A percentile compares a stretch with the other conserved stretches of the same genome.
These are phyloP conservation scores for Monochamus saltuarius DNA, from an alignment of 1,140 invertebrate species.

Conservation along the genomic window DNA sequence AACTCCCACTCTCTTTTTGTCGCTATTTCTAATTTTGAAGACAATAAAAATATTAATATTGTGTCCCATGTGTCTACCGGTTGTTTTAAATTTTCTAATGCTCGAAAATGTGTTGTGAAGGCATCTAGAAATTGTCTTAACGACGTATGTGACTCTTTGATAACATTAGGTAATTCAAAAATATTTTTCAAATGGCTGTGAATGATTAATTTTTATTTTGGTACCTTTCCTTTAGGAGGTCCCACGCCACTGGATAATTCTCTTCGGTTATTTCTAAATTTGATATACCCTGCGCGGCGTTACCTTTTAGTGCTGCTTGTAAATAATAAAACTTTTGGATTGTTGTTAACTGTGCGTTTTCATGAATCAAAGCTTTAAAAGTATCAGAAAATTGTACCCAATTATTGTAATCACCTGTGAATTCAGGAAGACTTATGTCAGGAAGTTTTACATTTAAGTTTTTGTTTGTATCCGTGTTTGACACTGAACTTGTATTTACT, in stretches of 20 bases:
- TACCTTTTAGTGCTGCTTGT: constrained; percentile 11
- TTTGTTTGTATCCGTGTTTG: too few relatives aligned
- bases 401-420: neutral
- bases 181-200: constrained; percentile 20
- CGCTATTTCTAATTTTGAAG: constrained; percentile 11
- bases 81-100: constrained; percentile 12
- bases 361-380: constrained; percentile 17
- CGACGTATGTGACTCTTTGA: constrained; percentile 12
- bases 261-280: constrained; percentile 8
- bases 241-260: constrained; percentile 13
- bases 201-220: too few relatives aligned
- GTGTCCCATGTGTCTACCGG: constrained; percentile 9
- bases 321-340: constrained; percentile 22
- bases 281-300: constrained; percentile 10
- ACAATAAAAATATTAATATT: constrained; percentile 21
- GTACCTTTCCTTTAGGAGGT: constrained; percentile 11
- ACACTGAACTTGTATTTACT: too few relatives aligned
- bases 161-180: constrained; percentile 15
- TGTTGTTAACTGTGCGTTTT: constrained; percentile 13
- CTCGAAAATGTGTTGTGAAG: constrained; percentile 15
- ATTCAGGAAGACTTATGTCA: constrained; percentile 2
- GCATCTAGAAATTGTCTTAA: constrained; percentile 1
- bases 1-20: constrained; percentile 23
- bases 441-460: constrained; percentile 3
- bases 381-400: constrained; percentile 9